Evolutionary conservation across 2,888 invertebrate species (phyloP).

Genomic region (Euplagia quadripunctaria): DNA sequence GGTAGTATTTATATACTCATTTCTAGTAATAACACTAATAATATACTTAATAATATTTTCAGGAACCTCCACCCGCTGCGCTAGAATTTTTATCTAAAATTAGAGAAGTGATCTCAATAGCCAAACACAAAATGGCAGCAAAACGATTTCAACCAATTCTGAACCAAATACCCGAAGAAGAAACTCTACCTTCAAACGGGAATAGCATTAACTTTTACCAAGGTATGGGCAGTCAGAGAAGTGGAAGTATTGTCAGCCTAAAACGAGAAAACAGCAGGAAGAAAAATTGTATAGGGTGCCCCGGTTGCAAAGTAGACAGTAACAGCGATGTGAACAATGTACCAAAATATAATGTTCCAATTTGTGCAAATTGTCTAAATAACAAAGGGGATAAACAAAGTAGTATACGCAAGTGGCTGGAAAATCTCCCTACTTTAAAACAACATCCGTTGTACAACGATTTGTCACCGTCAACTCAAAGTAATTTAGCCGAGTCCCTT

Average conservation of each 20-base stretch:
- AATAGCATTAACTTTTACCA: conserved; percentile 83
- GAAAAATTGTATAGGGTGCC: conserved; percentile 89
- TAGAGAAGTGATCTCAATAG: conserved; percentile 95
- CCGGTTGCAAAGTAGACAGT: conserved; percentile 86
- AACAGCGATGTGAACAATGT: conserved; percentile 71
- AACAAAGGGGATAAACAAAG: conserved; percentile 91
- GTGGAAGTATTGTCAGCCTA: conserved; percentile 86
- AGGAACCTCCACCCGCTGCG: conserved; percentile 96
- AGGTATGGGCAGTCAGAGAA: conserved; percentile 83
- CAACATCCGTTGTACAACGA: conserved; percentile 66
- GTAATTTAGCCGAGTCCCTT: conserved; percentile 71
- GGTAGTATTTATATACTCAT: not conserved
- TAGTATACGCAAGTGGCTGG: conserved; percentile 92
- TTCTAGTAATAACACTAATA: not conserved
- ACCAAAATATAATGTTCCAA: conserved; percentile 77
- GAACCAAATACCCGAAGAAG: conserved; percentile 94
- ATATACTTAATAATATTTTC: conserved; percentile 42
- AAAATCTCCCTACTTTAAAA: conserved; percentile 88
- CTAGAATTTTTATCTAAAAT: conserved; percentile 96
- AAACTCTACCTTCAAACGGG: conserved; percentile 82
- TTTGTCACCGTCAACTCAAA: conserved; percentile 61
- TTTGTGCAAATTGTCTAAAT: conserved; percentile 85
- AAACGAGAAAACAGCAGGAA: conserved; percentile 89
- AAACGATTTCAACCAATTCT: conserved; percentile 94
- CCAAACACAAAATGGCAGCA: conserved; percentile 94